These are phyloP conservation scores for Tetragonula clypearis DNA, from an alignment of 1,140 invertebrate genomes.

Conservation along the genomic window DNA sequence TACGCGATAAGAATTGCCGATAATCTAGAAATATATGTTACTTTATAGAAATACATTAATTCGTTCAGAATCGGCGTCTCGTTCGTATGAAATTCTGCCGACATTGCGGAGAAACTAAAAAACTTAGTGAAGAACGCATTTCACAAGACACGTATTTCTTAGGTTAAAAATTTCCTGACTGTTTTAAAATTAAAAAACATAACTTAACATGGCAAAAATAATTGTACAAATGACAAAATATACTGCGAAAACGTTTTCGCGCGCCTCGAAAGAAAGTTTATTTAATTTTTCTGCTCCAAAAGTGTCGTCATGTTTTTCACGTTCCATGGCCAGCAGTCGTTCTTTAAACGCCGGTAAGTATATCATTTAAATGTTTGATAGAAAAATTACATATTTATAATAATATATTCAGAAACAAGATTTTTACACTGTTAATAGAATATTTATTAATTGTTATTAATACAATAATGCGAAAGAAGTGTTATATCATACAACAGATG, in stretches of 20 bases:
- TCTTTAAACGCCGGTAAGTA: constrained; percentile 68
- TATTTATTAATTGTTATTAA: neutral
- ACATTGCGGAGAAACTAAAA: constrained; percentile 29
- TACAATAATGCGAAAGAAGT: neutral
- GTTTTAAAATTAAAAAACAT: neutral
- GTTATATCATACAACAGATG: neutral
- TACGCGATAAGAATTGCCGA: constrained; percentile 60
- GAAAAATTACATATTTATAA: neutral
- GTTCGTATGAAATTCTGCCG: constrained; percentile 15
- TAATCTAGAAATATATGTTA: constrained; percentile 39
- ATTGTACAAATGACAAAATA: constrained; percentile 57
- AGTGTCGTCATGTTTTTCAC: neutral
- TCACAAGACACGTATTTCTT: neutral
- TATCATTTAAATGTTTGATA: neutral
- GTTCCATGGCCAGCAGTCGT: constrained; percentile 66
- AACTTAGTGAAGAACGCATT: neutral
- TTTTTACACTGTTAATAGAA: neutral
- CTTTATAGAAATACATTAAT: constrained; percentile 40
- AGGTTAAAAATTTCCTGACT: constrained; percentile 43
- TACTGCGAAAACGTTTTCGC: constrained; percentile 41
- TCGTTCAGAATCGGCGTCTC: constrained; percentile 50
- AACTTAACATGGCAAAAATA: constrained; percentile 70
- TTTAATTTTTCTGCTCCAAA: constrained; percentile 3
- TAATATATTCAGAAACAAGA: neutral
- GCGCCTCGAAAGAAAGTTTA: constrained; percentile 1